A percentile compares a stretch with the other conserved stretches of the same genome.
phyloP scores from a whole-genome alignment of 1,140 invertebrate species.

The Watersipora subatra region DNA sequence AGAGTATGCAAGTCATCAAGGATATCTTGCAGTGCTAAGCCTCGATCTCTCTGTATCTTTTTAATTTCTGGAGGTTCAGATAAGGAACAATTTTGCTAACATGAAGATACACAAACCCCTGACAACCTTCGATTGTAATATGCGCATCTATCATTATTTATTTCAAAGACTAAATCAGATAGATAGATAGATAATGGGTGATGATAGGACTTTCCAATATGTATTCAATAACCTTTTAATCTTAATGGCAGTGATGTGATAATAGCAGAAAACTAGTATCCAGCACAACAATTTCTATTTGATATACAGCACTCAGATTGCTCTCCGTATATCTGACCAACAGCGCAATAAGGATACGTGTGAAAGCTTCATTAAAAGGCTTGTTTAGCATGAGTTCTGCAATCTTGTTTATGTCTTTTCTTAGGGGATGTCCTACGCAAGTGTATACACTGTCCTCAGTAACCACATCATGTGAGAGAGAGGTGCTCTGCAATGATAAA shows the following conservation, averaged over 20 bases:
- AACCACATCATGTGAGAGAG: constrained; percentile 68
- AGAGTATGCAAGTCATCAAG: constrained; percentile 71
- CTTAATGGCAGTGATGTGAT: too few species aligned
- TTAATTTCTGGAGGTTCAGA: constrained; percentile 51
- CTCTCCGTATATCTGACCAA: too few species aligned
- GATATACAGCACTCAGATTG: too few species aligned
- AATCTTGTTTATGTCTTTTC: constrained; percentile 75
- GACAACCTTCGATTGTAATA: neutral
- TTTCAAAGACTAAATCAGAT: neutral
- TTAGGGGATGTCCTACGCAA: constrained; percentile 88
- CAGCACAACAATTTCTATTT: too few species aligned
- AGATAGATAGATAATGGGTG: neutral
- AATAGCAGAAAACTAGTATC: too few species aligned
- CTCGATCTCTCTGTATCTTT: constrained; percentile 68
- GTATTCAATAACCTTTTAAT: too few species aligned
- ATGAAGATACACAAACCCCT: neutral
- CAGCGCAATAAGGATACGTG: constrained; percentile 67
- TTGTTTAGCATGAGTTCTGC: constrained; percentile 78
- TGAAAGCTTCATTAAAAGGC: constrained; percentile 61
- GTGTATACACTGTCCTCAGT: constrained; percentile 84
- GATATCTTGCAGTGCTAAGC: constrained; percentile 76
- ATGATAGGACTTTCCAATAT: too few species aligned
- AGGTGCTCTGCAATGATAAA: constrained; percentile 59
- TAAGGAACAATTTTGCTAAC: constrained; percentile 2
- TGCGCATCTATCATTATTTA: neutral